Evolutionary conservation across 2,113 vertebrate species (phyloP).

Genomic region (Clupea harengus): DNA sequence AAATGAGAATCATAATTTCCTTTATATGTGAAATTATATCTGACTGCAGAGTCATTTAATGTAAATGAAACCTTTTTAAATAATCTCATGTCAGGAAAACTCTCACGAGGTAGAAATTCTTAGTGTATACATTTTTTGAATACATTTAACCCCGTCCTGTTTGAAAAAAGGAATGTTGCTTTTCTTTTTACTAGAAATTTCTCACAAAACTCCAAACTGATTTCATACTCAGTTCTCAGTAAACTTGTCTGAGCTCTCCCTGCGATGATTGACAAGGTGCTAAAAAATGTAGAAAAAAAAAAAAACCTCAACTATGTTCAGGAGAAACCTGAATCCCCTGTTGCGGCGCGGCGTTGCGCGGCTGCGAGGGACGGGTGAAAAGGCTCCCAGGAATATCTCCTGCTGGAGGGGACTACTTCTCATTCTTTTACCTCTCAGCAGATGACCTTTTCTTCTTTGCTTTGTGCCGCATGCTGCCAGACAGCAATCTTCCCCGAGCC

Average conservation of each 20-base stretch:
- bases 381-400: conserved; percentile 10
- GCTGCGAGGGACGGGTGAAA: neutral
- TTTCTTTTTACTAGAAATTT: neutral
- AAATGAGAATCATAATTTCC: neutral
- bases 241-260: neutral
- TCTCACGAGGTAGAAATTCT: neutral
- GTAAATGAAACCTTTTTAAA: neutral
- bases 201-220: neutral
- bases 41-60: neutral
- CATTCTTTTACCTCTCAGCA: neutral
- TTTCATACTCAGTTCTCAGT: neutral
- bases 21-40: neutral
- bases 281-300: neutral
- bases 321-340: conserved; percentile 6
- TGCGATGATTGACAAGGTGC: neutral
- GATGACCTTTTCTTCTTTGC: neutral
- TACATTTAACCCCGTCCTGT: neutral
- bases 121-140: neutral
- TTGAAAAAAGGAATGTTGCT: neutral
- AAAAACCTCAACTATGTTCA: neutral
- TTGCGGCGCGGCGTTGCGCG: neutral
- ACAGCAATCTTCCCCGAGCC: neutral
- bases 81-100: neutral
- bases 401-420: neutral
- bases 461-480: neutral